These are phyloP conservation scores for Lycocerus yunnanus DNA, from an alignment of 2,888 invertebrate species.

Conservation along the genomic window DNA sequence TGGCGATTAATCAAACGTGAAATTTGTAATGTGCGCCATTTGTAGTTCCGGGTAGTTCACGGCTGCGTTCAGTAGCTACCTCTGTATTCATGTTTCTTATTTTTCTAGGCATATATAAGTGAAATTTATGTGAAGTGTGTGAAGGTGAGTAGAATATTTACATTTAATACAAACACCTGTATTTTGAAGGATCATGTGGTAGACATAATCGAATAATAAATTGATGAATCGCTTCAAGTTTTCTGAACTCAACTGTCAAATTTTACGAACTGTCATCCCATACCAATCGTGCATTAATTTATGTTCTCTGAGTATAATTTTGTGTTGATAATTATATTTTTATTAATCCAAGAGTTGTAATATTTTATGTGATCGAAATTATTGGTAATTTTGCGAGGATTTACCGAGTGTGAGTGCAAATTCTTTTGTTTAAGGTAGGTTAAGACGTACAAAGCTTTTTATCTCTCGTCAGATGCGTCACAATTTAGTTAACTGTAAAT, in stretches of 20 bases:
- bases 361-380: slow-evolving; percentile 28
- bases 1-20: background rate
- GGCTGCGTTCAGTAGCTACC: slow-evolving; percentile 30
- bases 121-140: slow-evolving; percentile 34
- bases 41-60: slow-evolving; percentile 26
- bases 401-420: slow-evolving; percentile 29
- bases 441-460: slow-evolving; percentile 46
- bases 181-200: background rate
- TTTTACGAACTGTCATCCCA: slow-evolving; percentile 39
- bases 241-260: slow-evolving; percentile 35
- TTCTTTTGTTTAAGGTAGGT: slow-evolving; percentile 49
- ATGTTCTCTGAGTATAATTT: slow-evolving; percentile 31
- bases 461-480: slow-evolving; percentile 55
- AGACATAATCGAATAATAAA: slow-evolving; percentile 6
- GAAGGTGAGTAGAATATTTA: slow-evolving; percentile 25
- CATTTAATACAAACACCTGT: background rate
- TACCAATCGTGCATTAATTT: slow-evolving; percentile 37
- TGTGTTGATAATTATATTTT: slow-evolving; percentile 31
- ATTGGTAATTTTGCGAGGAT: slow-evolving; percentile 12
- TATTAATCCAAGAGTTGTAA: slow-evolving; percentile 2
- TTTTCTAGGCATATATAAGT: slow-evolving; percentile 24
- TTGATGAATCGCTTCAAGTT: slow-evolving; percentile 22
- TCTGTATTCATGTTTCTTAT: slow-evolving; percentile 35
- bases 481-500: slow-evolving; percentile 36
- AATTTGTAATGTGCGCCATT: background rate